Base-by-base conservation (phyloP, 2,113 vertebrate species). In the Ariopsis seemanni region DNA sequence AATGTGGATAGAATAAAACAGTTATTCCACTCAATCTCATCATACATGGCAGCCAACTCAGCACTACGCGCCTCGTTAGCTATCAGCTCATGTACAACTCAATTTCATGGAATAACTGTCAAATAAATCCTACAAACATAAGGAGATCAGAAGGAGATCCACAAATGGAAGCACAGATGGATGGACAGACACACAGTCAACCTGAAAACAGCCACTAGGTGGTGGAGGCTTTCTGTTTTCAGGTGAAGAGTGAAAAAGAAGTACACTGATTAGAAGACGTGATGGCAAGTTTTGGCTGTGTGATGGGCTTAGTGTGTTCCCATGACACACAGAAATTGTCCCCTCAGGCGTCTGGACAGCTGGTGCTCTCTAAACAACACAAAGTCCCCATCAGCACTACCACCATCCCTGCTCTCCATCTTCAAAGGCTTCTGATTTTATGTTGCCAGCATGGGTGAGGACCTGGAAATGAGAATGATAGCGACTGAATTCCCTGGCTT, bases 381-480 rank as follows among this genome's bases (percentile, higher is more conserved):
- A 42, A 82, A 60, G 30, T 27, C 10, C 80, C 50, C 15, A 60
- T 65, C 42, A 62, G 20, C 34, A 82, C 60, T 14, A 34, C 55
- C 7, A 60, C 27, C 55, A 58, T 53, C 80, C 55, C 30, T 6
- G 22, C 34, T 5, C 20, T 50, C 57, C 63, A 17, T 25, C 80
- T 82, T 63, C 58, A 82, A 82, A 82, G 57, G 58, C 42, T 82
- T 50, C 78, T 34, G 17, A n/a, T 65, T 63, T 82, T 50, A 65
- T 14, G 42, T 34, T 82, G 81, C 81, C 81, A 82, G 7, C 20
- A 65, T 82, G 34, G 22, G 81, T 58, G 27, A 81, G 34, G 34
- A 63, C 34, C 81, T 17, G 34, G 57, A 62, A 65, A 25, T 65
- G 60, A 34, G 27, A 34, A 81, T 58, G 55, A 60, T 81, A 34